A percentile compares a stretch with the other conserved stretches of the same genome.
These are phyloP conservation scores for Chloromyia formosa DNA, from an alignment of 2,888 invertebrate genomes.

Conservation along the genomic window DNA sequence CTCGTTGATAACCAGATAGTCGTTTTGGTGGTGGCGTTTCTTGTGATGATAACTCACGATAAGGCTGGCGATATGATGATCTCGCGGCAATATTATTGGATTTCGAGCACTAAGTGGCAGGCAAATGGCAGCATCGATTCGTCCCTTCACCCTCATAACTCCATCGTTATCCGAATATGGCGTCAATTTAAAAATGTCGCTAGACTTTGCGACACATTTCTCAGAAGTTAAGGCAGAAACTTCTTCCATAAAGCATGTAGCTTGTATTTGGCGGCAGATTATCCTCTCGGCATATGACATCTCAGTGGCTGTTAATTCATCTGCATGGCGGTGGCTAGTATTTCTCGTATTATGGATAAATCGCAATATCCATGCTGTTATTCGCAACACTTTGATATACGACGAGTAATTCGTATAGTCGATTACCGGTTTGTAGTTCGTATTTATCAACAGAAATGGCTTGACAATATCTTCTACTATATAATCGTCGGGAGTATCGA, in stretches of 20 bases:
- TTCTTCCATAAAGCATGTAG: neutral
- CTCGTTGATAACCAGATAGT: conserved; percentile 24
- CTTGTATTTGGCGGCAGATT: conserved; percentile 14
- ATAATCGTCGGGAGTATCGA: neutral
- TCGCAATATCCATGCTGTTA: neutral
- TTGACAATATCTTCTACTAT: neutral
- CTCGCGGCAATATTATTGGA: neutral
- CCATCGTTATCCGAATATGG: neutral
- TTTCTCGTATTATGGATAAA: conserved; percentile 9
- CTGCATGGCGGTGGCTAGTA: neutral
- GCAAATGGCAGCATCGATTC: conserved; percentile 23
- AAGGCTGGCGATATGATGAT: neutral
- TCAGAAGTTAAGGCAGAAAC: neutral
- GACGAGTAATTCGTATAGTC: conserved; percentile 24
- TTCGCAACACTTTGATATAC: neutral
- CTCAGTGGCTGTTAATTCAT: neutral
- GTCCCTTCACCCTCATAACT: conserved; percentile 2
- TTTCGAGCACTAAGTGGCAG: neutral
- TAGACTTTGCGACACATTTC: neutral
- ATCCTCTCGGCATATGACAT: conserved; percentile 28
- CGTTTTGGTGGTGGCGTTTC: neutral
- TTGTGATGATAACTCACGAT: no score
- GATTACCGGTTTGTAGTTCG: neutral
- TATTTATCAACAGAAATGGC: neutral
- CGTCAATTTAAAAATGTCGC: neutral